Evolutionary conservation across 2,113 vertebrate genomes (phyloP).

Genomic region (Mesocricetus auratus): DNA sequence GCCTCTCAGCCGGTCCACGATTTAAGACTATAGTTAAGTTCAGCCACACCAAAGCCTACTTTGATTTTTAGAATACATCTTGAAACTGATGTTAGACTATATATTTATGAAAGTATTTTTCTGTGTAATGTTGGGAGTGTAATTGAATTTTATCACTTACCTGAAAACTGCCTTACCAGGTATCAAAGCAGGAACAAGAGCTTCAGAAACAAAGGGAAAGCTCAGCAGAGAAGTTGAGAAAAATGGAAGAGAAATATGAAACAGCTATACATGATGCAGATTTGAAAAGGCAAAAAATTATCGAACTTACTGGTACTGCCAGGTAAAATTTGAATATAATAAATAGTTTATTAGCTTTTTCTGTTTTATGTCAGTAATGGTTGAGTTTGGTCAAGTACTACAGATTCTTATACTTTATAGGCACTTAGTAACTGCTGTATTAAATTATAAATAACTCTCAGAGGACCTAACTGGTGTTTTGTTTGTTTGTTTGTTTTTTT

Average conservation of each 20-base stretch:
- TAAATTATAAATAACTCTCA: slow-evolving; percentile 17
- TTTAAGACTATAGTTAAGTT: background rate
- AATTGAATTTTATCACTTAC: slow-evolving; percentile 63
- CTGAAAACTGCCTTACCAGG: slow-evolving; percentile 84
- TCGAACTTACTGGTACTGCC: slow-evolving; percentile 87
- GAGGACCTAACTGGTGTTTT: background rate
- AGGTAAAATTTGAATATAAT: slow-evolving; percentile 84
- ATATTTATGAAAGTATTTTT: slow-evolving; percentile 55
- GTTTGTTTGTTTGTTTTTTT: background rate
- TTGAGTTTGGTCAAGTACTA: slow-evolving; percentile 49
- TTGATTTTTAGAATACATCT: slow-evolving; percentile 45
- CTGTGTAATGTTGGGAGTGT: slow-evolving; percentile 56
- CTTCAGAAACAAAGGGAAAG: slow-evolving; percentile 89
- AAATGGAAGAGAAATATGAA: slow-evolving; percentile 85
- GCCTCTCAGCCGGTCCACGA: background rate
- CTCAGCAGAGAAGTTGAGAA: slow-evolving; percentile 88
- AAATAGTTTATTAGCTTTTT: slow-evolving; percentile 51
- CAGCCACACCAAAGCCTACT: background rate
- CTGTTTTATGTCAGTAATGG: background rate
- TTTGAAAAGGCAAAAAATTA: slow-evolving; percentile 87
- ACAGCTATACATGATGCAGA: slow-evolving; percentile 85
- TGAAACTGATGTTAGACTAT: background rate
- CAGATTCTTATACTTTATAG: slow-evolving; percentile 8
- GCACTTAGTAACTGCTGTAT: background rate
- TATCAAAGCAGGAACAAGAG: slow-evolving; percentile 93